Base-by-base conservation (phyloP, 2,797 vertebrate genomes). In the Limosa lapponica region DNA sequence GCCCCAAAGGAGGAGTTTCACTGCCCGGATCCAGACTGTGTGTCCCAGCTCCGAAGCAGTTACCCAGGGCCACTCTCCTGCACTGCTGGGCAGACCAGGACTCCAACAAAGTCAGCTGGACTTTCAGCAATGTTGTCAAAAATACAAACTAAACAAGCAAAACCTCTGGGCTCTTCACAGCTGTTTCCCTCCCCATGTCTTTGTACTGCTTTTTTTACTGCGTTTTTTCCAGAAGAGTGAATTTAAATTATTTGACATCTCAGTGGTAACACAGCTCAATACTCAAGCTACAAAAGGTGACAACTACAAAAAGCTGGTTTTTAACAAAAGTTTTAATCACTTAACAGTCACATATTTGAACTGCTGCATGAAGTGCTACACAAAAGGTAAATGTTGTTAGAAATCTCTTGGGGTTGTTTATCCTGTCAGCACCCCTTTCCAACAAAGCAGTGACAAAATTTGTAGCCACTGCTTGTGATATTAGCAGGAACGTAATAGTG, bases 391-490 rank as follows among this genome's bases (percentile, higher is more conserved):
- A 49, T 57, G 59, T 27, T 64, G 6, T 52, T 34, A 65, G 44
- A 91, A 78, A 73, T 27, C 14, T 44, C 51, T 79, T 48, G 43
- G 14, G 13, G 79, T 80, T 62, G 32, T 61, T 84, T 95, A 67
- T 90, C 59, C 54, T 92, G 49, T 75, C 73, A 89, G 67, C 59
- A 77, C 2, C 11, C 25, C 32, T 92, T 93, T 62, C 27, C 62
- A 91, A 25, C 41, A 82, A 97, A 97, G 75, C 30, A 82, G 58
- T 84, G 39, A 41, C 52, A 96, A 94, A 92, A 67, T 39, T 36
- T 66, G 81, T 49, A 69, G 49, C 39, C n/a, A 57, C 36, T 78
- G 46, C n/a, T 94, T 22, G 10, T 36, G 49, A 83, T 30, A 93
- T 80, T 89, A 94, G 54, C 59, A 83, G 55, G 43, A 62, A 90